Conservation (phyloP, 64 coral and sea anemone species). For the Dendronephthya gigantea region DNA sequence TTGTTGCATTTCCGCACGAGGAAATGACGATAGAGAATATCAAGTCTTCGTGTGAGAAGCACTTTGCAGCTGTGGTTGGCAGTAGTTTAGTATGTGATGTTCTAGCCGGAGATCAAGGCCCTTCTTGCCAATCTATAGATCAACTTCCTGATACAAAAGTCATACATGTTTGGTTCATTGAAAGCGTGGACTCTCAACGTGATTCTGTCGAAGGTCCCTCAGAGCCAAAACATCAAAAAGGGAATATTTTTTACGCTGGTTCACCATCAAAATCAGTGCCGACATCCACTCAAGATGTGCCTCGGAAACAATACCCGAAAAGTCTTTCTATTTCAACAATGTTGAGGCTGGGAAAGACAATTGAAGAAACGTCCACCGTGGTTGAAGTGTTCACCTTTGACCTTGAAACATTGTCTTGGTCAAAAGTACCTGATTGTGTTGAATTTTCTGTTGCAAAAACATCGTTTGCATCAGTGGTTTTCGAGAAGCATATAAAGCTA, state of each 20-base stretch:
- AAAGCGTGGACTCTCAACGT: neutral
- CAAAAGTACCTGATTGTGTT: no score
- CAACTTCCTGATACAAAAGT: neutral
- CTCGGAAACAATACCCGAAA: no score
- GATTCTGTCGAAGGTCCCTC: neutral
- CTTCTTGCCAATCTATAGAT: neutral
- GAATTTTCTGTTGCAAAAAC: no score
- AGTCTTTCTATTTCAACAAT: no score
- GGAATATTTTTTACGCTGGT: no score
- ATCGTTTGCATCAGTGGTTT: neutral
- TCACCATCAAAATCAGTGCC: no score
- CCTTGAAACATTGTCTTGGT: no score
- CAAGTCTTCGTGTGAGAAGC: slow-evolving; percentile 11
- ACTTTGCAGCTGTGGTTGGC: neutral
- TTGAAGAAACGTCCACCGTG: no score
- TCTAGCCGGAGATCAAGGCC: neutral
- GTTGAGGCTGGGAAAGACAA: no score
- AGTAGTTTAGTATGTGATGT: slow-evolving; percentile 10
- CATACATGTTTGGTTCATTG: slow-evolving; percentile 1
- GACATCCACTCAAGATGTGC: no score
- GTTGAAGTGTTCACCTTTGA: no score
- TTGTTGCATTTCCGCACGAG: neutral
- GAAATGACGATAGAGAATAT: neutral
- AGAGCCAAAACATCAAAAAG: neutral
- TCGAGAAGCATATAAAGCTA: neutral